Evolutionary conservation across 1,140 invertebrate species (phyloP), one percentile per base, ranked within the genome.

Genomic region (Mesaphorura yosii): DNA sequence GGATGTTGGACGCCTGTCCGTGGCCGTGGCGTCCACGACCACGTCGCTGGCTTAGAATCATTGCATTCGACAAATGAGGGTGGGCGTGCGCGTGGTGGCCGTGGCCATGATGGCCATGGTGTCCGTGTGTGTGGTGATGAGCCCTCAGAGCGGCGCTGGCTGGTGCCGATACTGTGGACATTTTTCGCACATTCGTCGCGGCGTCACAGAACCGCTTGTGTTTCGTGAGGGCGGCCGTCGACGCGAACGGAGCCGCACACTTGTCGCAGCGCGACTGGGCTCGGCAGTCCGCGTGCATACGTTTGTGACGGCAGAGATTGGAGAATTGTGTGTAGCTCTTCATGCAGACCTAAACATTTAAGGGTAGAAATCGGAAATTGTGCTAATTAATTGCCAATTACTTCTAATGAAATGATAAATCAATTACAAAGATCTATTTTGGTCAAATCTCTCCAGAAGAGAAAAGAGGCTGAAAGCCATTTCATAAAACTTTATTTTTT

Each of bases 281-380:
- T 89, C 73, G 66, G 47, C 70, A 71, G 65, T 87, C 84, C 15
- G 83, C 83, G 72, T 99, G 96, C 89, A 98, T 97, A 56, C 95
- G 87, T 67, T 95, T 97, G 73, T 99, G 96, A 19, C 96, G 83
- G 68, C 96, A 99, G 61, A 99, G 75, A 70, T 99, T 99, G 14
- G 94, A 98, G 70, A 99, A 99, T 73, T 99, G 96, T 0, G 96
- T 99, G 74, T 99, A 99, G 1, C 92, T 82, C 78, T 90, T 84
- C 53, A 82, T 80, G 69, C 72, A 75, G 55, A 69, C 61, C 55
- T 60, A 23, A 29, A 47, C n/a, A n/a, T n/a, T n/a, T n/a, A 54
- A 55, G 37, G 27, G 37, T 34, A 52, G 10, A 27, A 51, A n/a
- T 37, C n/a, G 12, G 34, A 12, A 37, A 37, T 37, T 12, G 12